These are phyloP conservation scores for Pinctada fucata DNA, from an alignment of 2,888 invertebrate genomes.

Conservation along the genomic window DNA sequence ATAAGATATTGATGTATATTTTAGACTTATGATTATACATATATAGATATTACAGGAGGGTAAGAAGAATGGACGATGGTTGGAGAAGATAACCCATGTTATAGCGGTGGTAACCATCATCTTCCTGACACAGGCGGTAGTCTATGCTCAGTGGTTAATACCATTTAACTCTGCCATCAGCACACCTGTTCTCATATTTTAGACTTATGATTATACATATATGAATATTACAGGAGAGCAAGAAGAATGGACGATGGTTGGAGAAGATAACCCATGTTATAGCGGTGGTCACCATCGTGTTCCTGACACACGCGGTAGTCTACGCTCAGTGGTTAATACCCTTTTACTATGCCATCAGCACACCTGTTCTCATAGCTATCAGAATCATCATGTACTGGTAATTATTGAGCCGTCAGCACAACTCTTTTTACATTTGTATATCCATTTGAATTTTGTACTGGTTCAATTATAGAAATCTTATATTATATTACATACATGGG, in stretches of 20 bases:
- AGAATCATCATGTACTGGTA: conserved; percentile 68
- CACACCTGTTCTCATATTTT: conserved; percentile 60
- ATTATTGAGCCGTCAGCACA: conserved; percentile 26
- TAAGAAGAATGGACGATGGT: conserved; percentile 48
- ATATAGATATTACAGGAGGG: conserved; percentile 42
- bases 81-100: conserved; percentile 63
- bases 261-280: conserved; percentile 65
- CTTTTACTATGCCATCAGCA: conserved; percentile 62
- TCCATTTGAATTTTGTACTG: no score
- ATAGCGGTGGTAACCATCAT: conserved; percentile 57
- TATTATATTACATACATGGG: no score
- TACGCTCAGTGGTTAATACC: conserved; percentile 66
- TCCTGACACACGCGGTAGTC: conserved; percentile 57
- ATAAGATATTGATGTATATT: no score
- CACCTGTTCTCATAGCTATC: conserved; percentile 61
- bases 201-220: no score
- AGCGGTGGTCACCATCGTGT: conserved; percentile 55
- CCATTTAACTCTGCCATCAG: conserved; percentile 66
- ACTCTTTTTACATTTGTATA: no score
- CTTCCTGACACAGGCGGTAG: conserved; percentile 54
- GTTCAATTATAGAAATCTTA: no score
- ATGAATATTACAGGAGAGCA: conserved; percentile 43
- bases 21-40: no score
- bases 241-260: conserved; percentile 46
- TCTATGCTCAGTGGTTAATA: conserved; percentile 64